A percentile compares a stretch with the other conserved stretches of the same genome.
Conservation (phyloP, 2,797 vertebrate genomes). For the Gymnopithys bicolor region DNA sequence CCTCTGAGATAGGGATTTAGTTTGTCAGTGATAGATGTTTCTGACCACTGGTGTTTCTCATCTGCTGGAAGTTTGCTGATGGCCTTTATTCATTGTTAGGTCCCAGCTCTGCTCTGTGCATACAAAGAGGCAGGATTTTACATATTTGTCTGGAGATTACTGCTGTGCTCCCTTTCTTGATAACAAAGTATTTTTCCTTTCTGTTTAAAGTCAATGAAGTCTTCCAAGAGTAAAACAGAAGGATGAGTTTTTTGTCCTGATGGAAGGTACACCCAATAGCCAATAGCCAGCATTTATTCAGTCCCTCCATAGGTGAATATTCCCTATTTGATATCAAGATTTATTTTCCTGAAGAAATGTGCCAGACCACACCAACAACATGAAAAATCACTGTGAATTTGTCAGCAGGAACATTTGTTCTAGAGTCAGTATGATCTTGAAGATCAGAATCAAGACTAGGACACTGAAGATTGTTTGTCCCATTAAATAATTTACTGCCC, state of each 20-base stretch:
- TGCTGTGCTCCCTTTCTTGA: accelerated
- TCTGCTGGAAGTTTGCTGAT: neutral
- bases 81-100: neutral
- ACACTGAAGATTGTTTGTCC: conserved; percentile 1
- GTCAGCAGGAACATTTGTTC: conserved; percentile 8
- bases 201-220: neutral
- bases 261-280: neutral
- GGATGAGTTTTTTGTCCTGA: neutral
- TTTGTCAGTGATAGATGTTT: neutral
- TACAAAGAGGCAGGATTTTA: neutral
- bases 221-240: neutral
- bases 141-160: neutral
- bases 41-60: neutral
- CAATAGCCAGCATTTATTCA: neutral
- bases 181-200: neutral
- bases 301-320: neutral
- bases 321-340: neutral
- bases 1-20: neutral
- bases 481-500: conserved; percentile 16
- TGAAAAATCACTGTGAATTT: neutral
- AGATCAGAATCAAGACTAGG: conserved; percentile 10
- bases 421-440: neutral
- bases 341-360: neutral
- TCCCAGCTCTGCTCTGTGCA: neutral
- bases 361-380: neutral